Conservation (phyloP, 1,140 invertebrate species). For the Amyelois transitella region DNA sequence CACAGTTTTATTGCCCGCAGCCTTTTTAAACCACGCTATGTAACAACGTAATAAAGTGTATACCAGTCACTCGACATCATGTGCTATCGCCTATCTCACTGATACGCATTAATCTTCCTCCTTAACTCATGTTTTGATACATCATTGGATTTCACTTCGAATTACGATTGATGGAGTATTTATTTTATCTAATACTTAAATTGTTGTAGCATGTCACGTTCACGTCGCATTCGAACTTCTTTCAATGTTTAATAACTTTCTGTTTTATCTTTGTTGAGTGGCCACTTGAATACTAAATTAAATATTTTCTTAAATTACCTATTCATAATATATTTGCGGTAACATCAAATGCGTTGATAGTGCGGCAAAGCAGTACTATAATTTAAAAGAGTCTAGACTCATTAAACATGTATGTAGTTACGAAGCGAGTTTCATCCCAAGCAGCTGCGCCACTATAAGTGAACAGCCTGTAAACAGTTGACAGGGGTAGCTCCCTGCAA, state of each 20-base stretch:
- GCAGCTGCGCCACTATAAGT: not conserved
- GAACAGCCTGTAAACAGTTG: slow-evolving; percentile 7
- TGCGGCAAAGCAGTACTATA: not conserved
- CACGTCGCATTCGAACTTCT: not conserved
- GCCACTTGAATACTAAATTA: not conserved
- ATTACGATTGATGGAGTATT: not conserved
- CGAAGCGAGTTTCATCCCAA: not conserved
- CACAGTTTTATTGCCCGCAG: slow-evolving; percentile 23
- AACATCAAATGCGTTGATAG: too few species aligned
- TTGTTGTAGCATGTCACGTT: not conserved
- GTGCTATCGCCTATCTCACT: slow-evolving; percentile 23
- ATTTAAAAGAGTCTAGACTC: not conserved
- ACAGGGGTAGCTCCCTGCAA: slow-evolving; percentile 1
- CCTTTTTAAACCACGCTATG: slow-evolving; percentile 22
- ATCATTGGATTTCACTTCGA: slow-evolving; percentile 2
- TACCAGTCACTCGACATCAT: slow-evolving; percentile 15
- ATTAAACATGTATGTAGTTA: not conserved
- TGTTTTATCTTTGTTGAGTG: not conserved
- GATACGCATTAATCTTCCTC: slow-evolving; percentile 25
- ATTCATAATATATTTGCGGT: not conserved
- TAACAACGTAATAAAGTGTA: slow-evolving; percentile 29
- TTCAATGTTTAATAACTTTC: not conserved
- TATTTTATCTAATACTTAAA: not conserved
- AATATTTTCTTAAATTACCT: not conserved
- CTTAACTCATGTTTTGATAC: slow-evolving; percentile 15